phyloP scores from a whole-genome alignment of 1,140 invertebrate species.

The Grapholita molesta region DNA sequence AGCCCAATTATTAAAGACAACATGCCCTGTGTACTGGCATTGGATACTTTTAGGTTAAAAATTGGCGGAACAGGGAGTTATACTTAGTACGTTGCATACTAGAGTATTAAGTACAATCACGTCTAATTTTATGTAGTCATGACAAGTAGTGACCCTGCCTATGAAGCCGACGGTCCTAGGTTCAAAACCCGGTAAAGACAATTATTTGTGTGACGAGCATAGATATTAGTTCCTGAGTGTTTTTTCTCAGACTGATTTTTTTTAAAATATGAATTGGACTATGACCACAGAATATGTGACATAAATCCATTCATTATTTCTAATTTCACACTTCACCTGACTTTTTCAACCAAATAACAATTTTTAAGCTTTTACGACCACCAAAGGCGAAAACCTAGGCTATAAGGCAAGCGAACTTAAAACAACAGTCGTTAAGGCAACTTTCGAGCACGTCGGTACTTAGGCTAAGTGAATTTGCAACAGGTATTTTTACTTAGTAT shows the following conservation, averaged over 20 bases:
- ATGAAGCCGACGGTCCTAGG: no score
- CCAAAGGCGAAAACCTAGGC: not conserved
- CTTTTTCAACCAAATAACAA: not conserved
- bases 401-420: not conserved
- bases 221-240: no score
- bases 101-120: no score
- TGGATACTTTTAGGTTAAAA: not conserved
- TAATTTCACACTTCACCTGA: no score
- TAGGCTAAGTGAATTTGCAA: not conserved
- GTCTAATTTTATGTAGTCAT: no score
- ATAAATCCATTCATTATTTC: not conserved
- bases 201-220: no score
- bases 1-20: constrained; percentile 53
- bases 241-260: no score
- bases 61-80: not conserved
- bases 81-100: not conserved
- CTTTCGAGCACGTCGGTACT: not conserved
- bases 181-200: no score
- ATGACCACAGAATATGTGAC: no score
- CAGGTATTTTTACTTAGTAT: not conserved
- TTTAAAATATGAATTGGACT: no score
- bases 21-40: constrained; percentile 21
- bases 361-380: not conserved
- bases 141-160: no score
- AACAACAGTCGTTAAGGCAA: not conserved